These are phyloP conservation scores for Ploceus nigricollis DNA, from an alignment of 2,113 vertebrate species.

Conservation along the genomic window DNA sequence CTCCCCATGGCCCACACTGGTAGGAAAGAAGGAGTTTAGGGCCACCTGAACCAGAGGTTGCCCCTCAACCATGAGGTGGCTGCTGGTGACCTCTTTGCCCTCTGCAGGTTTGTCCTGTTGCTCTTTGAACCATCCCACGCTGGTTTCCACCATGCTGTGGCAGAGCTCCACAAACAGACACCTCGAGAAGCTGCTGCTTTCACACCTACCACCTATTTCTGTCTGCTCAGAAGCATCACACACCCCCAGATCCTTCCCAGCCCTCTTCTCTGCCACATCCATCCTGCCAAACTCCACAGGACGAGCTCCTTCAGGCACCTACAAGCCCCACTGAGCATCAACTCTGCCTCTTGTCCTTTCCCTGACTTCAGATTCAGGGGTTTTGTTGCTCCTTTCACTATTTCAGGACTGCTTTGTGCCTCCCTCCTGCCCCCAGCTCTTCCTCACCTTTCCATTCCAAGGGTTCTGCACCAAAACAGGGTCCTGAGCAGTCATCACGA, in stretches of 20 bases:
- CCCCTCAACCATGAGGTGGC: not conserved
- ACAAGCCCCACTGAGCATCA: not conserved
- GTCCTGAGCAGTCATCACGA: fast-evolving
- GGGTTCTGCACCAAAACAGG: not conserved
- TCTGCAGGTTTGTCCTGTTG: not conserved
- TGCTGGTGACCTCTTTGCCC: not conserved
- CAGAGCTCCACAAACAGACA: not conserved
- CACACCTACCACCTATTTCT: not conserved
- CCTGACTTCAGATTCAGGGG: not conserved
- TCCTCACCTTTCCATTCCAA: not conserved
- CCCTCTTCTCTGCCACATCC: not conserved
- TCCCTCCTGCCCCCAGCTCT: not conserved
- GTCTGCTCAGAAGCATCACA: not conserved
- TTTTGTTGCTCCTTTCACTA: not conserved
- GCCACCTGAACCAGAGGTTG: not conserved
- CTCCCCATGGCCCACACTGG: not conserved
- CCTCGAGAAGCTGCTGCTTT: not conserved
- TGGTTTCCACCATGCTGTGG: not conserved
- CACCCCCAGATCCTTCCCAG: not conserved
- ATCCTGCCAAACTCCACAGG: not conserved
- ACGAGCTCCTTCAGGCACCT: not conserved
- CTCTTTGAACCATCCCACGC: not conserved
- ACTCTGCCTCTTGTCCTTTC: not conserved
- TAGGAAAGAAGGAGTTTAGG: not conserved
- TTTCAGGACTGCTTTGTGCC: not conserved